Conservation (phyloP, 2,888 invertebrate genomes). For the Prostheceraeus crozeri region DNA sequence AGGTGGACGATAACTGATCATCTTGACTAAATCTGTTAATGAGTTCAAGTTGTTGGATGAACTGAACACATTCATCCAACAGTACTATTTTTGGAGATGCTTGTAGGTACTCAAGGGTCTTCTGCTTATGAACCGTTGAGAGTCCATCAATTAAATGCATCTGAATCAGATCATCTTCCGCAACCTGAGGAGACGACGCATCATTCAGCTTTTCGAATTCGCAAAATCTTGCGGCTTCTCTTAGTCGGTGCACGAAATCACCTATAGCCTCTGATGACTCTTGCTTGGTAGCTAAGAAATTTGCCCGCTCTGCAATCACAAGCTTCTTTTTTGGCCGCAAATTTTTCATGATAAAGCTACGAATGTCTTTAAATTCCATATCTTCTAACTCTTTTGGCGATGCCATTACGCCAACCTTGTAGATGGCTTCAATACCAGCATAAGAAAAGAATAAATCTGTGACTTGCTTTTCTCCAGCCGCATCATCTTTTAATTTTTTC, state of each 20-base stretch:
- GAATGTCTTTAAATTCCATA: too few species aligned
- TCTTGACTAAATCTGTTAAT: too few species aligned
- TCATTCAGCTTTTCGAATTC: background rate
- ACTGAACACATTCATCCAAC: background rate
- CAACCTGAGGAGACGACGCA: background rate
- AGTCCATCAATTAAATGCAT: conserved; percentile 11
- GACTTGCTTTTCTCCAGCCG: too few species aligned
- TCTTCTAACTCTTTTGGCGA: too few species aligned
- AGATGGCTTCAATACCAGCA: too few species aligned
- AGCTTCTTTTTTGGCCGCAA: too few species aligned
- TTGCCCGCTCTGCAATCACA: background rate
- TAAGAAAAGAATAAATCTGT: too few species aligned
- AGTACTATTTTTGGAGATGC: background rate
- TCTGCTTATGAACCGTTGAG: background rate
- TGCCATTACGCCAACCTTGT: too few species aligned
- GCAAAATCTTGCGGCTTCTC: conserved; percentile 12
- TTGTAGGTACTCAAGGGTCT: background rate
- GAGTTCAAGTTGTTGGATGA: too few species aligned
- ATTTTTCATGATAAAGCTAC: too few species aligned
- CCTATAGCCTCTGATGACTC: background rate
- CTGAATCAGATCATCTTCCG: conserved; percentile 6
- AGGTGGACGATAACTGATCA: too few species aligned
- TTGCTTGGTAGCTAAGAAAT: background rate
- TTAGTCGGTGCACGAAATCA: conserved; percentile 1
- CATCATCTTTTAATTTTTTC: too few species aligned